Percentiles rank a stretch among this genome's conserved stretches.
Evolutionary conservation across 2,797 vertebrate species (phyloP).

Genomic region (Orientallactaga sibirica): DNA sequence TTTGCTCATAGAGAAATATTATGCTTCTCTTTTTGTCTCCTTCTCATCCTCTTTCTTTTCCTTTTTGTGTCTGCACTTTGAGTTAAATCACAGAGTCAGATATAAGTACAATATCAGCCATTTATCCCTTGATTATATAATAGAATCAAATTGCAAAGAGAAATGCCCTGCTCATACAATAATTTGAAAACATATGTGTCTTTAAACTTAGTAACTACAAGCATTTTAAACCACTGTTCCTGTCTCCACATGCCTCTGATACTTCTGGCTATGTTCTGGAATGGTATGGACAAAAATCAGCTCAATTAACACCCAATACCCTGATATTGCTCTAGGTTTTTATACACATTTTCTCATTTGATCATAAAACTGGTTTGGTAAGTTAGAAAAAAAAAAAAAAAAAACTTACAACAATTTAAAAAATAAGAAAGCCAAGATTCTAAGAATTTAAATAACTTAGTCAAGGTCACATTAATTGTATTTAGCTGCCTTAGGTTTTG

Average conservation of each 20-base stretch:
- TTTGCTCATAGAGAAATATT: background rate
- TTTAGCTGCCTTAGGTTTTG: background rate
- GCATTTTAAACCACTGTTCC: background rate
- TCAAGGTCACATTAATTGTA: background rate
- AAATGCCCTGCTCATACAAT: background rate
- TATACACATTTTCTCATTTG: background rate
- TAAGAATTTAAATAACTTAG: background rate
- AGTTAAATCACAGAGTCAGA: background rate
- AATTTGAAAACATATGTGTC: background rate
- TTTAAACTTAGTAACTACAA: background rate
- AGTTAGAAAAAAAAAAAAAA: background rate
- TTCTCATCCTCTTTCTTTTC: background rate
- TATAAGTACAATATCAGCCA: background rate
- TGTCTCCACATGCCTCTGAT: background rate
- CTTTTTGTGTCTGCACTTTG: background rate
- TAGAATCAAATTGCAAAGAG: background rate
- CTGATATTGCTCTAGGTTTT: background rate
- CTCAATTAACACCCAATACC: background rate
- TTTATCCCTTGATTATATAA: background rate
- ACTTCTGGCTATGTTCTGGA: background rate
- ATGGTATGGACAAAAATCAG: background rate
- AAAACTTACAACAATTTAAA: background rate
- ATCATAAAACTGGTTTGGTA: background rate
- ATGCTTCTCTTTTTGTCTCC: background rate
- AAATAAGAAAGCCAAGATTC: constrained; percentile 32